These are phyloP conservation scores for Tyto alba DNA, from an alignment of 2,113 vertebrate genomes.

Conservation along the genomic window DNA sequence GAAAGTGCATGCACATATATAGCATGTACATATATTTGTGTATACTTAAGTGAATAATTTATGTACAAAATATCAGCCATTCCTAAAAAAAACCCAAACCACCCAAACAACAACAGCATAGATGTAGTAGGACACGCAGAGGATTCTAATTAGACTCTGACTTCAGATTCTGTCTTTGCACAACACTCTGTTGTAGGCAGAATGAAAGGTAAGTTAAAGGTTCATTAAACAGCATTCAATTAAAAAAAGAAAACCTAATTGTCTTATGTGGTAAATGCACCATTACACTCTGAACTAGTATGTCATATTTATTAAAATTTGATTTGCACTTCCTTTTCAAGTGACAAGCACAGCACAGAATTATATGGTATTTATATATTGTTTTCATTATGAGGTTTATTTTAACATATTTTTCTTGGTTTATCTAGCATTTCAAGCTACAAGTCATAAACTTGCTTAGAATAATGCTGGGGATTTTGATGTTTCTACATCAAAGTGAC, in stretches of 20 bases:
- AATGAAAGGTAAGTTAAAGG: constrained; percentile 60
- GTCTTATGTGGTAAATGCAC: constrained; percentile 23
- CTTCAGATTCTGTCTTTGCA: constrained; percentile 51
- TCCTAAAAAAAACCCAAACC: background rate
- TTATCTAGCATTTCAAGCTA: constrained; percentile 39
- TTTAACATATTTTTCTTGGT: constrained; percentile 20
- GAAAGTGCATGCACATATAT: background rate
- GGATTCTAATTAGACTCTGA: constrained; percentile 39
- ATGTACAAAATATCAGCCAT: background rate
- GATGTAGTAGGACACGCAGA: background rate
- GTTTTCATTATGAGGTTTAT: background rate
- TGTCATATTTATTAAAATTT: constrained; percentile 50
- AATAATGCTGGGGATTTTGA: background rate
- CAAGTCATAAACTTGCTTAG: constrained; percentile 3
- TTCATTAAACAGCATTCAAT: constrained; percentile 61
- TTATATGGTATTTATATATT: background rate
- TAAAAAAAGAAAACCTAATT: background rate
- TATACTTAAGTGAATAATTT: background rate
- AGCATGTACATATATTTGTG: background rate
- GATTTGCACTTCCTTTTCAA: constrained; percentile 6
- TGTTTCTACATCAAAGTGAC: constrained; percentile 37
- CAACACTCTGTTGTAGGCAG: background rate
- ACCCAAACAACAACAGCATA: background rate
- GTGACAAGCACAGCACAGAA: background rate
- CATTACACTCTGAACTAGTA: background rate